These are phyloP conservation scores for Lithophane ornitopus DNA, from an alignment of 2,888 invertebrate genomes.

Conservation along the genomic window DNA sequence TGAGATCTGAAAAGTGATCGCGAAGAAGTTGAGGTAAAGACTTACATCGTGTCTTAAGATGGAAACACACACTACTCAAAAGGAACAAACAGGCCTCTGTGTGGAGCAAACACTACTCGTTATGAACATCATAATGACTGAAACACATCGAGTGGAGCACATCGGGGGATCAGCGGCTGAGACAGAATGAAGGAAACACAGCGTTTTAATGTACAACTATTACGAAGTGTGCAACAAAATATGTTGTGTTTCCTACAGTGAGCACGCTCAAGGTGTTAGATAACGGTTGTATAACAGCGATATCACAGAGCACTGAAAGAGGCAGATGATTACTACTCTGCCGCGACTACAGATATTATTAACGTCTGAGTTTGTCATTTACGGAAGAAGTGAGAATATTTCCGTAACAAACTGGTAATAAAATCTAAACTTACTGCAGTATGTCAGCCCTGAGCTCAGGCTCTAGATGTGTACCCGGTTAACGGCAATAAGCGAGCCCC, in stretches of 20 bases:
- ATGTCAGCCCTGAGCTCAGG: not conserved
- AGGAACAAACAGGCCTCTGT: too few species aligned
- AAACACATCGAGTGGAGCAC: not conserved
- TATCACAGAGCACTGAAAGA: not conserved
- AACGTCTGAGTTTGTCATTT: not conserved
- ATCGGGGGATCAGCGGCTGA: not conserved
- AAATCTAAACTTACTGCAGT: not conserved
- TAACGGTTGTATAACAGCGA: slow-evolving; percentile 2
- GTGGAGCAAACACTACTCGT: too few species aligned
- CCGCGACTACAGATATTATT: not conserved
- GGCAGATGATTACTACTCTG: not conserved
- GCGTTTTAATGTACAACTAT: not conserved
- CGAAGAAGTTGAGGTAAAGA: too few species aligned
- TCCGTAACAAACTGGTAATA: not conserved
- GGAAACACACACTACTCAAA: not conserved
- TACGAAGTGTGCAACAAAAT: not conserved
- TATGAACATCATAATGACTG: too few species aligned
- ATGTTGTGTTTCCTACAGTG: slow-evolving; percentile 6
- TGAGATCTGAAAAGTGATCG: not conserved
- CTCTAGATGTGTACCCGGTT: too few species aligned
- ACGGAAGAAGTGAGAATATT: not conserved
- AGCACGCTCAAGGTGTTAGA: slow-evolving; percentile 3
- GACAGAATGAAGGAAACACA: slow-evolving; percentile 12
- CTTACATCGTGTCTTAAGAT: not conserved
- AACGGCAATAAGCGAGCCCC: not conserved